Evolutionary conservation across 2,113 vertebrate species (phyloP).

Genomic region (Actinemys pallida): DNA sequence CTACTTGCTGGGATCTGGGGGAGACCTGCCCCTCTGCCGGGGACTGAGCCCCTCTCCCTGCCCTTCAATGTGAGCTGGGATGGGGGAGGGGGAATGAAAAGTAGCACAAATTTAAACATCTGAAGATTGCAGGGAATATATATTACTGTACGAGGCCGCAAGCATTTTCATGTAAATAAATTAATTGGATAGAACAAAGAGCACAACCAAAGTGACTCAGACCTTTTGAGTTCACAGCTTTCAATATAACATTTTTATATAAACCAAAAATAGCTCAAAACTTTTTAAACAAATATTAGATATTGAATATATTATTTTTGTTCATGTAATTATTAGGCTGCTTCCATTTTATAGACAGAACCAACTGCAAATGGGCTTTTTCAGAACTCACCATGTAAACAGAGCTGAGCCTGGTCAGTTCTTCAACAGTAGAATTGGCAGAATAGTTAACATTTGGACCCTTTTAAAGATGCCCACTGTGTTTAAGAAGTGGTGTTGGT

Average conservation of each 20-base stretch:
- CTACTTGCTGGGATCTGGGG: too few species aligned
- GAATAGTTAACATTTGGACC: neutral
- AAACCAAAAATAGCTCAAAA: neutral
- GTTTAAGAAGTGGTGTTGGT: neutral
- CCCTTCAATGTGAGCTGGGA: too few species aligned
- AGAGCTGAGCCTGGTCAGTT: neutral
- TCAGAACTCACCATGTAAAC: neutral
- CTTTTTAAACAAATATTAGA: neutral
- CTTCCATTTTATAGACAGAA: neutral
- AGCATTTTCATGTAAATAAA: neutral
- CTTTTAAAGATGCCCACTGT: accelerated
- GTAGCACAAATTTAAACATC: too few species aligned
- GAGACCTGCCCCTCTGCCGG: too few species aligned
- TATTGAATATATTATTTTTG: neutral
- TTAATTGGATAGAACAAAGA: neutral
- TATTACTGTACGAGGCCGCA: neutral
- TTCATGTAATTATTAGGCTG: neutral
- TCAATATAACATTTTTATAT: neutral
- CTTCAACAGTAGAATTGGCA: neutral
- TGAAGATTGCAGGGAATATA: neutral
- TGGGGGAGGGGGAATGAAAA: too few species aligned
- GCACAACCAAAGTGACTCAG: neutral
- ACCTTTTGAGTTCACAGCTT: neutral
- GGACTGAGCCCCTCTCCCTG: too few species aligned
- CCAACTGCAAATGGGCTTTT: neutral